Conservation (phyloP, 2,113 vertebrate species). For the Forbesichthys papilliferus region DNA sequence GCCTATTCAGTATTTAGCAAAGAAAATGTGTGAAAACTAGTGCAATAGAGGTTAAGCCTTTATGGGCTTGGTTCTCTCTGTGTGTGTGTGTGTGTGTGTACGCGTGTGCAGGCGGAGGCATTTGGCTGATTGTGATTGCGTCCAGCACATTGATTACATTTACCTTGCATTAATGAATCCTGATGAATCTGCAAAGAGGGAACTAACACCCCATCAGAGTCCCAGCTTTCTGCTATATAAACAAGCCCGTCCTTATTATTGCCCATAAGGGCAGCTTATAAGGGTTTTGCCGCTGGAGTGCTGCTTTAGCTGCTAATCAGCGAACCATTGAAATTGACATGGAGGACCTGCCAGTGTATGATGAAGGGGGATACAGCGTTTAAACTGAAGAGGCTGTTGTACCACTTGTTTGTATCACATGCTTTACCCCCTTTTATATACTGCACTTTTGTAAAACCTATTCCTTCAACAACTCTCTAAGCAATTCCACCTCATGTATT, state of each 20-base stretch:
- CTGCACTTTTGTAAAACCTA: too few relatives aligned
- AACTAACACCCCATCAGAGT: background rate
- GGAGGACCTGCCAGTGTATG: slow-evolving; percentile 4
- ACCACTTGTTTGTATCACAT: background rate
- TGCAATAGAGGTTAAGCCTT: slow-evolving; percentile 8
- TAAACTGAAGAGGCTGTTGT: background rate
- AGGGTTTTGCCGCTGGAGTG: slow-evolving; percentile 18
- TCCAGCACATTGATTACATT: slow-evolving; percentile 25
- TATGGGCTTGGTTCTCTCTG: background rate
- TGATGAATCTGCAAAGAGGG: slow-evolving; percentile 33
- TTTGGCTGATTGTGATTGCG: background rate
- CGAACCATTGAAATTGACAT: slow-evolving; percentile 27
- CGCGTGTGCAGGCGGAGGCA: background rate
- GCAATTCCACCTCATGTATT: too few relatives aligned
- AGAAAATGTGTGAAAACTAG: background rate
- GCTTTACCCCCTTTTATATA: background rate
- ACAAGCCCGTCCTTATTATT: slow-evolving; percentile 32
- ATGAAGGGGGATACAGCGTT: slow-evolving; percentile 7
- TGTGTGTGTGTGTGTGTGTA: background rate
- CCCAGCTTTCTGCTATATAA: slow-evolving; percentile 2
- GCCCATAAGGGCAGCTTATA: slow-evolving; percentile 28
- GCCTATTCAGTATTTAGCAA: background rate
- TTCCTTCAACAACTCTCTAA: too few relatives aligned
- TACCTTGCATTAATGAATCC: slow-evolving; percentile 36
- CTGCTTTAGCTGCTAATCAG: slow-evolving; percentile 13